Evolutionary conservation across 2,888 invertebrate genomes (phyloP).

Genomic region (Perizoma affinitatum): DNA sequence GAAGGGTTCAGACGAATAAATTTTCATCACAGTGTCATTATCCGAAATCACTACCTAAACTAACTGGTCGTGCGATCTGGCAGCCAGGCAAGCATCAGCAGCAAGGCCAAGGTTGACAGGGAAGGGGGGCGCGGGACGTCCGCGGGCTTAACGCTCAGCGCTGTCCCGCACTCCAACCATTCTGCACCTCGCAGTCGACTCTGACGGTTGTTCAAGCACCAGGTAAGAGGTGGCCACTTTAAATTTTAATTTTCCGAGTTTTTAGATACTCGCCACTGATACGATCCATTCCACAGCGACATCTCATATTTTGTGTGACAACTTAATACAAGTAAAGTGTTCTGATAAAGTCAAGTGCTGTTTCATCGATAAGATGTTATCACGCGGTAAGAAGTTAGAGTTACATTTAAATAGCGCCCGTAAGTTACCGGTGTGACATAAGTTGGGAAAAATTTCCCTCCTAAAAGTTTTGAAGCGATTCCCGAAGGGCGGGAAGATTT

Average conservation of each 20-base stretch:
- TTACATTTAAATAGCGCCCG: constrained; percentile 66
- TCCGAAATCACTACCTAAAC: constrained; percentile 46
- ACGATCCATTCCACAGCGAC: constrained; percentile 50
- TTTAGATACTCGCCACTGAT: constrained; percentile 44
- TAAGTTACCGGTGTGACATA: constrained; percentile 64
- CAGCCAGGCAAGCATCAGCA: constrained; percentile 61
- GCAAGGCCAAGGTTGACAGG: constrained; percentile 81
- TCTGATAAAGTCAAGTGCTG: constrained; percentile 72
- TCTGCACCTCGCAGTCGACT: constrained; percentile 84
- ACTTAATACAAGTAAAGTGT: constrained; percentile 65
- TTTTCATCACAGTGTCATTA: constrained; percentile 35
- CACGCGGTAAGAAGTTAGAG: constrained; percentile 54
- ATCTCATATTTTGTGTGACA: constrained; percentile 62
- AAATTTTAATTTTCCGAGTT: constrained; percentile 56
- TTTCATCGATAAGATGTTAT: constrained; percentile 64
- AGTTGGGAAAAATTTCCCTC: constrained; percentile 69
- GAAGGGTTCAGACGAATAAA: constrained; percentile 3
- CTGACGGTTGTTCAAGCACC: constrained; percentile 82
- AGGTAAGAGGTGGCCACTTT: constrained; percentile 80
- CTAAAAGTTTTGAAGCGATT: constrained; percentile 77
- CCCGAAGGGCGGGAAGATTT: constrained; percentile 80
- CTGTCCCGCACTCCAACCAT: constrained; percentile 76
- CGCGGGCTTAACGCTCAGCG: constrained; percentile 79
- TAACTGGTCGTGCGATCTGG: constrained; percentile 52
- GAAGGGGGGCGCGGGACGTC: constrained; percentile 76